Base-by-base conservation (phyloP, 1,140 invertebrate genomes). In the Apis florea region DNA sequence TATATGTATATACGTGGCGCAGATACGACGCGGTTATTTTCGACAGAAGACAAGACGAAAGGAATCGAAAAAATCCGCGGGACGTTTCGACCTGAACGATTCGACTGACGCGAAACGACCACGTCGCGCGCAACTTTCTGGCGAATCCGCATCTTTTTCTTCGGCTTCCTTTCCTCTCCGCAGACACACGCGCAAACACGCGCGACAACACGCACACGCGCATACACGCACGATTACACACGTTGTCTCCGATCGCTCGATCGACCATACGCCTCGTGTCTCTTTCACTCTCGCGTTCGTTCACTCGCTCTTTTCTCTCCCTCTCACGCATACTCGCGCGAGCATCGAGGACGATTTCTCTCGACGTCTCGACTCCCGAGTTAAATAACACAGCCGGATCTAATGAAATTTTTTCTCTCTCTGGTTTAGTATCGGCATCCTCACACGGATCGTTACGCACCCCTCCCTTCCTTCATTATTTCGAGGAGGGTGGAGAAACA, bases 21-120 rank as follows among this genome's bases (percentile, higher is more conserved):
- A 51, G 19, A 6, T 54, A 49, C 47, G 59, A 85, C 78, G 70
- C 58, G 71, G 63, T 12, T 40, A 40, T 40, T 21, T 83, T 71
- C 26, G 31, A 71, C n/a, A n/a, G 67, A 85, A 75, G 75, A 79
- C 59, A 85, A 83, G 73, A 86, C 69, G 83, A 86, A 73, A 63
- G 56, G 54, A 82, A 78, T 83, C 63, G 74, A 79, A 75, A 40
- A 58, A 54, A 71, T 83, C 54, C 61, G 63, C 63, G 78, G 75
- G 59, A 66, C 31, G 70, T 58, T 58, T 51, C 74, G 56, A 73
- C 21, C 59, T 78, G 51, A 63, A 54, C 49, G 71, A 74, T 77
- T 66, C n/a, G 77, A 70, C 31, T 40, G 49, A 80, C 59, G 71
- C n/a, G n/a, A n/a, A 61, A 15, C 56, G 31, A 72, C 53, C 17